phyloP scores from a whole-genome alignment of 1,140 invertebrate species.

The Drosophila pallidifrons region DNA sequence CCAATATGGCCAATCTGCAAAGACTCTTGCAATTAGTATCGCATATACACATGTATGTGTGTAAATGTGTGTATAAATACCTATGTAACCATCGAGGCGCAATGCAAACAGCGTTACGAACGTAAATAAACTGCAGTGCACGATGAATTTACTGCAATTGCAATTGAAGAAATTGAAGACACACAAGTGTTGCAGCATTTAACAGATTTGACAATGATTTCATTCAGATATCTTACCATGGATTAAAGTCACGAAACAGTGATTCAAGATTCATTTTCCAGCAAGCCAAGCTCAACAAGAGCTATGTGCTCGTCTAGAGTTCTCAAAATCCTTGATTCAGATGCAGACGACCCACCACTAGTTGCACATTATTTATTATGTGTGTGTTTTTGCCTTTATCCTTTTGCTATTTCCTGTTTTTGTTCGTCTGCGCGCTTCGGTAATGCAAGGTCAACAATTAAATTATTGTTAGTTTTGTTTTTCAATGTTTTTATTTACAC shows the following conservation, averaged over 20 bases:
- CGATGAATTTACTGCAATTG: slow-evolving; percentile 96
- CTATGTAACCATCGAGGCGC: slow-evolving; percentile 93
- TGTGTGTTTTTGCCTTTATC: slow-evolving; percentile 4
- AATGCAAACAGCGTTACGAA: slow-evolving; percentile 96
- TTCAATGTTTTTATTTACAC: slow-evolving; percentile 27
- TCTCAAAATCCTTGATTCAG: slow-evolving; percentile 24
- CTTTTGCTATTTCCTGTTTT: not conserved
- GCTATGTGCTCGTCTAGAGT: not conserved
- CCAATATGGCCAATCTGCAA: slow-evolving; percentile 95
- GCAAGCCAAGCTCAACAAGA: slow-evolving; percentile 11
- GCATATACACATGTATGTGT: not conserved
- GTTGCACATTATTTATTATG: slow-evolving; percentile 61
- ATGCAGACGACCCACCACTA: slow-evolving; percentile 57
- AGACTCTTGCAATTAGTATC: not conserved
- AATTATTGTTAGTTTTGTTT: slow-evolving; percentile 6
- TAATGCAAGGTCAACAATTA: not conserved
- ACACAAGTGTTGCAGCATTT: not conserved
- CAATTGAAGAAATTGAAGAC: not conserved
- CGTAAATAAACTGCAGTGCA: slow-evolving; percentile 95
- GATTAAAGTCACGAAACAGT: slow-evolving; percentile 96
- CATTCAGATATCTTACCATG: slow-evolving; percentile 87
- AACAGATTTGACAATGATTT: too few relatives aligned
- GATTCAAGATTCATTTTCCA: slow-evolving; percentile 94
- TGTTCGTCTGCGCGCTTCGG: not conserved
- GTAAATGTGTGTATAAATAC: slow-evolving; percentile 29